phyloP scores from a whole-genome alignment of 2,113 vertebrate species.

The Oncorhynchus mykiss region DNA sequence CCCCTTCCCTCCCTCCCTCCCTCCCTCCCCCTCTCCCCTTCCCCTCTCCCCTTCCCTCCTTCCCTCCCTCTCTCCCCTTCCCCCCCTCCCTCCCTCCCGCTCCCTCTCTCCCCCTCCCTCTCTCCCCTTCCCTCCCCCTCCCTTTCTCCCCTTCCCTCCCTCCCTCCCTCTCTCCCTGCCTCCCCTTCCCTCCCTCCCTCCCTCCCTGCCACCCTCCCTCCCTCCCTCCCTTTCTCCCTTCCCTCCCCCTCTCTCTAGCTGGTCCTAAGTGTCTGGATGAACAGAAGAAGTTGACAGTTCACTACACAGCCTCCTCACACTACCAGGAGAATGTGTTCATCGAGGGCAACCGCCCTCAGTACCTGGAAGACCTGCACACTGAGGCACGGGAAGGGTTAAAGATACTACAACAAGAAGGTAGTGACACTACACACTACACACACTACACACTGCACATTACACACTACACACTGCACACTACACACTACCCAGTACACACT shows the following conservation, averaged over 20 bases:
- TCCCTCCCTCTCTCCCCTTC: background rate
- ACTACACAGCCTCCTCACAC: slow-evolving; percentile 72
- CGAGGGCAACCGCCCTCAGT: slow-evolving; percentile 81
- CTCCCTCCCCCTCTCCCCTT: background rate
- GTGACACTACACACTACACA: too few relatives aligned
- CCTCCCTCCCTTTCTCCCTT: background rate
- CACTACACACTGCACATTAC: too few relatives aligned
- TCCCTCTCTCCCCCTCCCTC: background rate
- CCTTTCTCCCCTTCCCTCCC: too few relatives aligned
- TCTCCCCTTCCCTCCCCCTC: background rate
- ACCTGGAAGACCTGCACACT: slow-evolving; percentile 90
- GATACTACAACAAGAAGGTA: slow-evolving; percentile 77
- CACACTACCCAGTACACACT: too few relatives aligned
- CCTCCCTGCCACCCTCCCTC: background rate
- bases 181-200: background rate
- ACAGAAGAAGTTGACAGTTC: slow-evolving; percentile 75
- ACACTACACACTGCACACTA: too few relatives aligned
- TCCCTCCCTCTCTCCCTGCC: background rate
- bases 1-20: background rate
- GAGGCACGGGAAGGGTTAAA: slow-evolving; percentile 92
- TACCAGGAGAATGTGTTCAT: slow-evolving; percentile 94
- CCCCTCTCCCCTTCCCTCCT: background rate
- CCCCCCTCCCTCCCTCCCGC: background rate
- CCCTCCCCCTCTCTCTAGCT: background rate
- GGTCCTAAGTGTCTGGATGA: slow-evolving; percentile 77